Evolutionary conservation across 1,140 invertebrate species (phyloP), one percentile per base, ranked within the genome.

Genomic region (Magallana angulata): DNA sequence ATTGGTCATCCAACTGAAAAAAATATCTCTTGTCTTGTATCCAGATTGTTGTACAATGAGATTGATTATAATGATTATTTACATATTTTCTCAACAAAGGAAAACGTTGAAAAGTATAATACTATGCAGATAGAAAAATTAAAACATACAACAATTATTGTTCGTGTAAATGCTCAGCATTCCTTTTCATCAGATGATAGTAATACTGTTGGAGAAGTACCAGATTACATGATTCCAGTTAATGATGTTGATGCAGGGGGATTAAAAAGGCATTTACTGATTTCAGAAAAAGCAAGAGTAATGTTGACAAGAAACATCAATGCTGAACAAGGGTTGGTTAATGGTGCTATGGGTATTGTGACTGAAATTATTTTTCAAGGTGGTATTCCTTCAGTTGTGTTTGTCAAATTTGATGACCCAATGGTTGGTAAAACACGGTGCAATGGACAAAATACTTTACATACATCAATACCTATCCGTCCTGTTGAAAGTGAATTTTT

Each of bases 401-500:
- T 86, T 85, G 85, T 90, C 16, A 48, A 84, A 48, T 90, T 89
- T 88, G 87, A 90, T 87, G 71, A 90, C 82, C 48, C n/a, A 58
- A 30, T 18, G n/a, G 81, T 90, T 89, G 88, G 88, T 36, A 89
- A 80, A 81, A n/a, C 64, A 68, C 64, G 64, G 64, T 68, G 64
- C 64, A 68, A 68, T 68, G 64, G 64, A 68, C 18, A 68, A 68
- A 68, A 68, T 24, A 57, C 76, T 57, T 68, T 68, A 68, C 64
- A 68, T 68, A 68, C 60, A 56, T 58, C 14, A 86, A 60, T 60
- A 7, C 6, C 11, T 57, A 56, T 56, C 9, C 58, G 85, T 89
- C 16, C 84, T 56, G 85, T 90, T 84, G 14, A 71, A 71, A 90
- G 87, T 62, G 82, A 83, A 84, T 24, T 24, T 18, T 18, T 90